These are phyloP conservation scores for Caenorhabditis inopinata DNA, from an alignment of 1,140 invertebrate genomes.

Conservation along the genomic window DNA sequence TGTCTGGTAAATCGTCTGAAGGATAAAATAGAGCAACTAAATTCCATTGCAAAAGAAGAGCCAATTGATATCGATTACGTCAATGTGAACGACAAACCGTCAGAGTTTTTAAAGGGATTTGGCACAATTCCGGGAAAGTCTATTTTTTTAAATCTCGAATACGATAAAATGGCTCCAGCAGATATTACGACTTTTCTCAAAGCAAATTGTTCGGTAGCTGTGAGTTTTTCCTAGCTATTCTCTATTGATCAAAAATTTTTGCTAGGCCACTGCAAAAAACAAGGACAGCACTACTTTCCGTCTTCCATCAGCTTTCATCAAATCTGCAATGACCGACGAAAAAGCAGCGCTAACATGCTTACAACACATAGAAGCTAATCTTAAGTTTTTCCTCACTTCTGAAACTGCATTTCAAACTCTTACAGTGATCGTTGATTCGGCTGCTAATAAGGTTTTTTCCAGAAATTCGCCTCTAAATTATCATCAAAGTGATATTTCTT, in stretches of 20 bases:
- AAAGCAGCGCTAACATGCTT: background rate
- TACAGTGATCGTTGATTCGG: background rate
- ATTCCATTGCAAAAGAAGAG: background rate
- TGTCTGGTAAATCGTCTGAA: background rate
- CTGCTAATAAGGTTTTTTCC: background rate
- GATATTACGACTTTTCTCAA: background rate
- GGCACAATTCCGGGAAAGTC: background rate
- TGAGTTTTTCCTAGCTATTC: too few relatives aligned
- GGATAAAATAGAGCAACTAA: background rate
- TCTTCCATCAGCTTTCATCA: background rate
- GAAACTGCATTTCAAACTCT: constrained; percentile 7
- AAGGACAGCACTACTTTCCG: background rate
- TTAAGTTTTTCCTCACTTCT: background rate
- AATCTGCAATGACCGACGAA: constrained; percentile 8
- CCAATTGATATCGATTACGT: background rate
- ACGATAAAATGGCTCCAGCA: background rate
- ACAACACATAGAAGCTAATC: background rate
- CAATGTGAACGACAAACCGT: background rate
- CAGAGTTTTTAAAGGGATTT: background rate
- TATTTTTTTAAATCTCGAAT: background rate
- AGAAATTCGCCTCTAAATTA: too few relatives aligned
- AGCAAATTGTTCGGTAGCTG: background rate
- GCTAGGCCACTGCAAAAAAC: background rate
- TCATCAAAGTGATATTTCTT: background rate
- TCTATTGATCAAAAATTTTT: too few relatives aligned